Base-by-base conservation (phyloP, 1,140 invertebrate genomes). In the Atta cephalotes region DNA sequence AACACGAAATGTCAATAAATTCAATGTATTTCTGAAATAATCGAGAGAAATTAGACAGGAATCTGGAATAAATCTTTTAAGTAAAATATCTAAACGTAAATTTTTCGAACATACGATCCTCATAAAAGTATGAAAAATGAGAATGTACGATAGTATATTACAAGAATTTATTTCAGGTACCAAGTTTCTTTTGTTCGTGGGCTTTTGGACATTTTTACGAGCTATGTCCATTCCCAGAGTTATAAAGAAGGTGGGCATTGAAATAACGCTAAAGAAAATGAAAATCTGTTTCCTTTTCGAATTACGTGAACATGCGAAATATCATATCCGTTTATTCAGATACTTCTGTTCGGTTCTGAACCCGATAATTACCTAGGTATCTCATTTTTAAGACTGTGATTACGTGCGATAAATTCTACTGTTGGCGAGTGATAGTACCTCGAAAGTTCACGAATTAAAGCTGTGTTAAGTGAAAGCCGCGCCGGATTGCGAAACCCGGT, bases 391-490 rank as follows among this genome's bases (percentile, higher is more conserved):
- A 62, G 39, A 51, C 28, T 0, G 25, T 56, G 80, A 82, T 82
- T 51, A 74, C 68, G 56, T 25, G 5, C 35, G 80, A 76, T 84
- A 60, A 74, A 70, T 51, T 85, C 9, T 51, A 85, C 31, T 72
- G 45, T 49, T 58, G 39, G 18, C 80, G 45, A 21, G 45, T 2
- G 63, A 60, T 51, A 58, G 58, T 58, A 63, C 45, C 60, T 84
- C 45, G 89, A 90, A 90, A 87, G 88, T 87, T 85, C 14, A 84
- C 85, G 88, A 89, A 89, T 89, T 90, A 90, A 70, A 90, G 63
- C 82, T 79, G 79, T 85, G 81, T 58, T 84, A 76, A 87, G 89
- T 90, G 89, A 90, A 90, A 90, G 89, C 88, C 80, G 72, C 77
- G 60, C 58, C 60, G 39, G 21, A 53, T 86, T 84, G 65, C 86